Base-by-base conservation (phyloP, 2,113 vertebrate genomes). In the Myotis lucifugus region DNA sequence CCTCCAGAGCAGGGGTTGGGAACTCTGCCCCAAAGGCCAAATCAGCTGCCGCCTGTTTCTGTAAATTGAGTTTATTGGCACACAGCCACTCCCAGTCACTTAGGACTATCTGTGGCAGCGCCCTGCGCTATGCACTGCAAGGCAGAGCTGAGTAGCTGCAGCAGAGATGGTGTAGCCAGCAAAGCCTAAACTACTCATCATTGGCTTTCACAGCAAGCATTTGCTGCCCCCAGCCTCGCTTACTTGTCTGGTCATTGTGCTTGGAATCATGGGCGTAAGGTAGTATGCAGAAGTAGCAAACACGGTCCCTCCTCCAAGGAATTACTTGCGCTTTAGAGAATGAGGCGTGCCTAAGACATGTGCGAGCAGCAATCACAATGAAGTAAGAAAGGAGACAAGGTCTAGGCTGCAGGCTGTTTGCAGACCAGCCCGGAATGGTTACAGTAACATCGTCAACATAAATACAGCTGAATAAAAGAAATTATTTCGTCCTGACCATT, bases 181-280 rank as follows among this genome's bases (percentile, higher is more conserved):
- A 61, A 40, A 64, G 27, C 32, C 85, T 64, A 56, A 50, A 8
- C 32, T 85, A 19, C 37, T 21, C 1, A 37, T 25, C 14, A 3
- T 13, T 25, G 54, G 29, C 74, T 64, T 48, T 8, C 66, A 40
- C 32, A 46, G 52, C 21, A 67, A 23, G 40, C 18, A 0, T 17
- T 6, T 1, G 14, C 12, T 15, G 1, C 3, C 56, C 48, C 3
- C 2, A 1, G 40, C 37, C 17, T 12, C 3, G 3, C 13, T 15
- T 27, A 3, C 23, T 3, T 8, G 0, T 14, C 3, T n/a, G 73
- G 29, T 66, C 42, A 6, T 25, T 6, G 1, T 19, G n/a, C 54
- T 29, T 19, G 48, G n/a, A 84, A 7, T 42, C 27, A 3, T 3
- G 19, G 67, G 46, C 59, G 5, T 21, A 0, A 15, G 2, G 1